Evolutionary conservation across 2,888 invertebrate genomes (phyloP).

Genomic region (Lathronympha strigana): DNA sequence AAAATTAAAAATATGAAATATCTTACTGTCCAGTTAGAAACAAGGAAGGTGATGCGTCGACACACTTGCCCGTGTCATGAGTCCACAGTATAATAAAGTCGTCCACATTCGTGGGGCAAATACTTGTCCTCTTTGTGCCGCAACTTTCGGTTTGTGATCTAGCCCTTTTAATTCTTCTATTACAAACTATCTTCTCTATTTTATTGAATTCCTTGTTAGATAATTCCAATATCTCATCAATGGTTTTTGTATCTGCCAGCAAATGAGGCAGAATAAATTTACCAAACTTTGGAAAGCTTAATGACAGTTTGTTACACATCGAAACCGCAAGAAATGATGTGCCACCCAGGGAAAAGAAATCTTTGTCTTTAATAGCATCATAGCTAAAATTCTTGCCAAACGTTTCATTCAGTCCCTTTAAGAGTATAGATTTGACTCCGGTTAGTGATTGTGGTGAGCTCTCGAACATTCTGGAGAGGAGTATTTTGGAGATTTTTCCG

Average conservation of each 20-base stretch:
- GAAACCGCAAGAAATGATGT: conserved; percentile 88
- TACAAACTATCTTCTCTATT: conserved; percentile 51
- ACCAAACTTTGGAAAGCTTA: conserved; percentile 66
- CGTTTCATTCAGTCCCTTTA: conserved; percentile 62
- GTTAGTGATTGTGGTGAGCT: conserved; percentile 55
- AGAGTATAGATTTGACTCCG: conserved; percentile 53
- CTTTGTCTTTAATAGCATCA: conserved; percentile 68
- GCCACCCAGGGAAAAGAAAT: conserved; percentile 87
- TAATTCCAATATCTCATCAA: conserved; percentile 64
- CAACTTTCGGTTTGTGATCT: conserved; percentile 46
- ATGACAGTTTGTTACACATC: conserved; percentile 84
- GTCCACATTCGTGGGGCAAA: conserved; percentile 45
- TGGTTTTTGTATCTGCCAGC: conserved; percentile 73
- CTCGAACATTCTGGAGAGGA: conserved; percentile 71
- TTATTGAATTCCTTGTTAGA: conserved; percentile 59
- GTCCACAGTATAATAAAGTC: conserved; percentile 81
- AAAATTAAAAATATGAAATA: conserved; percentile 19
- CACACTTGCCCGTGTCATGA: conserved; percentile 89
- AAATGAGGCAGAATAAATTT: conserved; percentile 82
- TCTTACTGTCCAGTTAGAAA: conserved; percentile 78
- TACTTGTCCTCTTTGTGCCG: conserved; percentile 47
- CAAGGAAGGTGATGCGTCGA: conserved; percentile 90
- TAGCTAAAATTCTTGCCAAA: conserved; percentile 57
- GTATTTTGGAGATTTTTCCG: conserved; percentile 87
- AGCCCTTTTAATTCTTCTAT: conserved; percentile 56